Conservation (phyloP, 2,113 vertebrate species). For the Scatophagus argus region DNA sequence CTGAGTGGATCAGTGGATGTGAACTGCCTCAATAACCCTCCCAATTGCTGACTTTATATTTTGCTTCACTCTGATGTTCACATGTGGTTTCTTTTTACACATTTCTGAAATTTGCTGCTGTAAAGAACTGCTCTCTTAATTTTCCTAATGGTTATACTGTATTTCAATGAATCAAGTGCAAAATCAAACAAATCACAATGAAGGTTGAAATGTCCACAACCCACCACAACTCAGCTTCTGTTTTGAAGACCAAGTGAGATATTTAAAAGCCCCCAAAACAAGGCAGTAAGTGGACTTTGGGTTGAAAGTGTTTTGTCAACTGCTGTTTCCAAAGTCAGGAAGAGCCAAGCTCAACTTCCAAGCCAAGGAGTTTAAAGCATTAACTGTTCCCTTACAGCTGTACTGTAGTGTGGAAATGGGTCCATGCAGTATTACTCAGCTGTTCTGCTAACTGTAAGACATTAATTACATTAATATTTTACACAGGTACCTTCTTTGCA, state of each 20-base stretch:
- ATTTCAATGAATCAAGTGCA: neutral
- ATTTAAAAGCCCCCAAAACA: neutral
- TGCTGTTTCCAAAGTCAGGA: neutral
- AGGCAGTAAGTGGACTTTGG: neutral
- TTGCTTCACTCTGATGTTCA: neutral
- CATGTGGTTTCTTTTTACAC: neutral
- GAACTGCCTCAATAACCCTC: constrained; percentile 9
- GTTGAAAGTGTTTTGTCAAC: neutral
- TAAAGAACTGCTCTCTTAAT: neutral
- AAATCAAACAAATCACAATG: neutral
- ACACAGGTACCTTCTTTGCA: constrained; percentile 4
- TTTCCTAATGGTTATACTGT: neutral
- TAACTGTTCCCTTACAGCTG: neutral
- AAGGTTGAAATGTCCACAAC: neutral
- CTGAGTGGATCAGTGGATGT: constrained; percentile 1
- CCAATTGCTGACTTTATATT: constrained; percentile 1
- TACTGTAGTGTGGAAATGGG: neutral
- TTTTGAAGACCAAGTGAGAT: neutral
- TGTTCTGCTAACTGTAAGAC: neutral
- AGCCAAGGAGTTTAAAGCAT: neutral
- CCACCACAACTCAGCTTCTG: neutral
- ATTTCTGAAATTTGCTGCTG: neutral
- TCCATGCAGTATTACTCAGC: neutral
- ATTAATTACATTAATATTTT: constrained; percentile 28
- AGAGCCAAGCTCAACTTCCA: neutral